A percentile compares a stretch with the other conserved stretches of the same genome.
Evolutionary conservation across 2,888 invertebrate genomes (phyloP).

Genomic region (Serripes groenlandicus): DNA sequence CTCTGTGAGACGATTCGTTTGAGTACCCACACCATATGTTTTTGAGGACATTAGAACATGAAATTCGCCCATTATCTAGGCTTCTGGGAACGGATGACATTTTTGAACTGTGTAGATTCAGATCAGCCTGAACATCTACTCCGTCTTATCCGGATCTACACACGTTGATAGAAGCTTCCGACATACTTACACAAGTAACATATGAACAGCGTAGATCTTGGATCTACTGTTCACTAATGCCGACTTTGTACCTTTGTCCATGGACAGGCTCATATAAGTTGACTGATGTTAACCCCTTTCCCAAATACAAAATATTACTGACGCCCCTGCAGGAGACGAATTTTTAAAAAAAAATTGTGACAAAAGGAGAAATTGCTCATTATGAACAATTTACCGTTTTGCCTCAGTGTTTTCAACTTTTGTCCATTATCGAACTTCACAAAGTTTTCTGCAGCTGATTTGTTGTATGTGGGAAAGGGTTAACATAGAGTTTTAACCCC

Average conservation of each 20-base stretch:
- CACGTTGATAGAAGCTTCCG: no score
- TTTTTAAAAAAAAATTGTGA: background rate
- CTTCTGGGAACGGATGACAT: background rate
- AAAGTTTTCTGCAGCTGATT: no score
- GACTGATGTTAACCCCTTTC: background rate
- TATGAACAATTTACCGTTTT: background rate
- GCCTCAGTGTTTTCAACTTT: background rate
- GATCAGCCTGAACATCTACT: background rate
- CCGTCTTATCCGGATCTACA: background rate
- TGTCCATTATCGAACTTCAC: no score
- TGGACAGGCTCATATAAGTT: background rate
- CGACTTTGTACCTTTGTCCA: no score
- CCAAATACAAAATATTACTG: background rate
- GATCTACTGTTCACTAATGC: no score
- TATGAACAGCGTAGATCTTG: no score
- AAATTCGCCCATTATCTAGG: background rate
- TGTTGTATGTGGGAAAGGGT: no score
- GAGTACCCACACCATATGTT: no score
- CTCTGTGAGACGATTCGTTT: no score
- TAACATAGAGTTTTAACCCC: no score
- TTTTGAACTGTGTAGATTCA: background rate
- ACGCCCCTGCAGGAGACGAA: background rate
- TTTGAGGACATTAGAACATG: no score
- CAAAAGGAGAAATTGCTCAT: background rate
- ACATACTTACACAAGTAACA: no score